Percentiles rank a stretch among this genome's conserved stretches.
These are phyloP conservation scores for Chondrilla cf. caribensis DNA, from an alignment of 37 sponge, comb jelly and placozoan species.

Conservation along the genomic window DNA sequence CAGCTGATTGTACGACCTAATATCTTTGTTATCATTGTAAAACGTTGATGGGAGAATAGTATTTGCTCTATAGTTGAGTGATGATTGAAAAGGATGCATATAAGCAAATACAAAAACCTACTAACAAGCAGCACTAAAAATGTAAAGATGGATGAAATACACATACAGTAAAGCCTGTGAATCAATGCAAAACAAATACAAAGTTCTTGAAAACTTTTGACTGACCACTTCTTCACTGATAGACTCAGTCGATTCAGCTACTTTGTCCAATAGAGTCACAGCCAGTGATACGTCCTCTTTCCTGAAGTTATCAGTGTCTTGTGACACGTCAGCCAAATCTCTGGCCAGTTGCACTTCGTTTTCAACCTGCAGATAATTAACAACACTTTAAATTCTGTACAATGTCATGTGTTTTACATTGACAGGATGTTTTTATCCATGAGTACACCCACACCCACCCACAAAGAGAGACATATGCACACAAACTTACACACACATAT, in stretches of 20 bases:
- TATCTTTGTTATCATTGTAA: no score
- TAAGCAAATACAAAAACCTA: not conserved
- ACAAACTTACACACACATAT: no score
- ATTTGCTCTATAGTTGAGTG: no score
- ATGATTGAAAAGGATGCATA: not conserved
- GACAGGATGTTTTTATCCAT: not conserved
- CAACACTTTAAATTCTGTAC: not conserved
- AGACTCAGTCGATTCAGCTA: conserved; percentile 18
- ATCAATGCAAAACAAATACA: no score
- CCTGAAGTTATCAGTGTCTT: not conserved
- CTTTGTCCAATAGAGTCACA: not conserved
- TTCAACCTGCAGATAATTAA: conserved; percentile 6
- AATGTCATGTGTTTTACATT: not conserved
- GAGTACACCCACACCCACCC: no score
- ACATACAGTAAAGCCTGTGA: no score
- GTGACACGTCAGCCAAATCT: conserved; percentile 17
- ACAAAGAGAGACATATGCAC: no score
- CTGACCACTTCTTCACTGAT: conserved; percentile 14
- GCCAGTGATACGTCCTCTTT: not conserved
- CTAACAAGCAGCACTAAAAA: no score
- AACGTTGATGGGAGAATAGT: no score
- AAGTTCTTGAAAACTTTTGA: not conserved
- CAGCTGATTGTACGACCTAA: no score
- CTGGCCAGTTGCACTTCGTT: conserved; percentile 53
- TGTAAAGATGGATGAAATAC: no score